Evolutionary conservation across 1,140 invertebrate species (phyloP), one percentile per base, ranked within the genome.

Genomic region (Palaemon carinicauda): DNA sequence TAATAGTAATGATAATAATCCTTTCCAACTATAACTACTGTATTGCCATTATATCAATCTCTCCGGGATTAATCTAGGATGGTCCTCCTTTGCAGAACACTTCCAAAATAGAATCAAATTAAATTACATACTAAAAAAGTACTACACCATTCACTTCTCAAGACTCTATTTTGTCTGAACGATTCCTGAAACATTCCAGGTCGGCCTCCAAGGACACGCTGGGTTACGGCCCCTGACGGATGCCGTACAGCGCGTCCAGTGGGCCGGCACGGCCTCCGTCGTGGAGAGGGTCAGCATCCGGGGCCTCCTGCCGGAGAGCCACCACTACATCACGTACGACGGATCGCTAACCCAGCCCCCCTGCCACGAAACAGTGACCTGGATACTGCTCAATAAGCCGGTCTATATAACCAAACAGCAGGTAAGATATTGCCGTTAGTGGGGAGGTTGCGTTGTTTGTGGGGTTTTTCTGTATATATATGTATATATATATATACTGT

Each of bases 291-390:
- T 98, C 89, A 96, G 95, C 52, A 94, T 98, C 56, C 93, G 95
- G 54, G 96, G 96, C 29, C 93, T 99, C 74, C 92, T 99, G 60
- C 97, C 97, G 3, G 96, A 97, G 90, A 98, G 97, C 75, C 95
- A 97, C 90, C 96, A 97, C 92, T 99, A 98, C 92, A 97, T 98
- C 95, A 98, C 98, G 33, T 99, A 99, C 92, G 98, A 99, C 91
- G 98, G 98, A n/a, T 98, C 97, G 73, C 96, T 97, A 50, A 98
- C 98, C 80, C 97, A 97, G 93, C 98, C 98, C 5, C 96, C 96
- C 29, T 97, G 96, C 92, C 97, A 96, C 95, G 96, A 97, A 92
- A 97, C 96, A n/a, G 95, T 96, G 12, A 96, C 98, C 53, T 99
- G 98, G 97, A 95, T 98, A 89, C 96, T 99, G 88, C 94, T 98